Conservation (phyloP, 2,888 invertebrate species). For the Aelia acuminata region DNA sequence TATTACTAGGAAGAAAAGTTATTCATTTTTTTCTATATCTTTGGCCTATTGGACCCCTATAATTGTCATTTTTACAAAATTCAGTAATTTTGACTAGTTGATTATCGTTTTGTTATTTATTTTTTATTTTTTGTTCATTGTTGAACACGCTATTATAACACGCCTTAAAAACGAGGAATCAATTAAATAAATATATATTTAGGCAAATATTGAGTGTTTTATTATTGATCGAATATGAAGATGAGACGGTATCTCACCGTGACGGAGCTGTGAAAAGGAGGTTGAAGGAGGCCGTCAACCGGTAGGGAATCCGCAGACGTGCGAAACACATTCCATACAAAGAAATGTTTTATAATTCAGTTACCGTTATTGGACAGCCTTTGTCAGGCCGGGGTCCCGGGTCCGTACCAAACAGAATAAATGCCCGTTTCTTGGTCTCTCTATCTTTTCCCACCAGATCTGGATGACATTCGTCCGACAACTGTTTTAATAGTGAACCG, state of each 20-base stretch:
- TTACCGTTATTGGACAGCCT: slow-evolving; percentile 54
- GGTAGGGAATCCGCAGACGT: slow-evolving; percentile 43
- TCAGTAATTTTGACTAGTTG: too few relatives aligned
- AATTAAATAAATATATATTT: too few relatives aligned
- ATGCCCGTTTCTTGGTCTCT: neutral
- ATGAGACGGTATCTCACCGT: neutral
- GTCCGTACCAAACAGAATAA: slow-evolving; percentile 53
- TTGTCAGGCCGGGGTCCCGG: slow-evolving; percentile 22
- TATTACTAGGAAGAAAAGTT: too few relatives aligned
- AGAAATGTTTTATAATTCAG: slow-evolving; percentile 59
- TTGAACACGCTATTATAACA: too few relatives aligned
- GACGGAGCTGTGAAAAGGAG: neutral
- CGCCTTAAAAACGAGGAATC: too few relatives aligned
- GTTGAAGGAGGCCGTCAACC: neutral
- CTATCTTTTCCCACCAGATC: neutral
- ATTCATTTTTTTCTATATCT: too few relatives aligned
- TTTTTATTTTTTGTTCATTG: too few relatives aligned
- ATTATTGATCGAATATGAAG: neutral
- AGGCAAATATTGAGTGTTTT: too few relatives aligned
- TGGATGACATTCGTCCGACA: neutral
- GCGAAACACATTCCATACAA: slow-evolving; percentile 59
- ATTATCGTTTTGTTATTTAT: too few relatives aligned
- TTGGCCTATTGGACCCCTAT: too few relatives aligned
- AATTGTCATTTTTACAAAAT: too few relatives aligned
- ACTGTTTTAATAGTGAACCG: slow-evolving; percentile 21